Conservation (phyloP, 2,113 vertebrate species). For the Piprites chloris region DNA sequence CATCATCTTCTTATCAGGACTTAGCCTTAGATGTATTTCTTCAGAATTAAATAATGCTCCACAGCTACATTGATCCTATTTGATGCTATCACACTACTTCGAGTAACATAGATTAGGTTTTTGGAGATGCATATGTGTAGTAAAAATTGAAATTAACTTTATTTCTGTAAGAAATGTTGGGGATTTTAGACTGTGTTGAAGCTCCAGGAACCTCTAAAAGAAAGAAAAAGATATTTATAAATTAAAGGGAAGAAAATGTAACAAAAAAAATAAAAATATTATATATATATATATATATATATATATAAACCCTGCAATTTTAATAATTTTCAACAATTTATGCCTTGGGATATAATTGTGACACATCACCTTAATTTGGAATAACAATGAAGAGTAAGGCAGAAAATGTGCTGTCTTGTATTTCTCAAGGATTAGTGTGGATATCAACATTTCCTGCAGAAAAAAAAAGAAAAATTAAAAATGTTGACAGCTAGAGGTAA, state of each 20-base stretch:
- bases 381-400: not conserved
- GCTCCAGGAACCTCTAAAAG: not conserved
- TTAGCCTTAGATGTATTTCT: not conserved
- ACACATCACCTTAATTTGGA: not conserved
- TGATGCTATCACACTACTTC: not conserved
- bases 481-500: not conserved
- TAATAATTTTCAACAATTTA: not conserved
- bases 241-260: not conserved
- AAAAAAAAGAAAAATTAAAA: not conserved
- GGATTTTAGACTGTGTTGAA: not conserved
- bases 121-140: not conserved
- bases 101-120: not conserved
- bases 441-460: not conserved
- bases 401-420: not conserved
- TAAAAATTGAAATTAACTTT: not conserved
- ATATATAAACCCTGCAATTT: not conserved
- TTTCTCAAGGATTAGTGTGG: not conserved
- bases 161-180: rapidly evolving
- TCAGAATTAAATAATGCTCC: not conserved
- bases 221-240: not conserved
- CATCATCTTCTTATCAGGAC: not conserved
- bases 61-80: not conserved
- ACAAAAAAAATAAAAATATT: not conserved
- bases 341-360: not conserved
- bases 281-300: too few species aligned